Evolutionary conservation across 2,888 invertebrate genomes (phyloP).

Genomic region (Agrochola lota): DNA sequence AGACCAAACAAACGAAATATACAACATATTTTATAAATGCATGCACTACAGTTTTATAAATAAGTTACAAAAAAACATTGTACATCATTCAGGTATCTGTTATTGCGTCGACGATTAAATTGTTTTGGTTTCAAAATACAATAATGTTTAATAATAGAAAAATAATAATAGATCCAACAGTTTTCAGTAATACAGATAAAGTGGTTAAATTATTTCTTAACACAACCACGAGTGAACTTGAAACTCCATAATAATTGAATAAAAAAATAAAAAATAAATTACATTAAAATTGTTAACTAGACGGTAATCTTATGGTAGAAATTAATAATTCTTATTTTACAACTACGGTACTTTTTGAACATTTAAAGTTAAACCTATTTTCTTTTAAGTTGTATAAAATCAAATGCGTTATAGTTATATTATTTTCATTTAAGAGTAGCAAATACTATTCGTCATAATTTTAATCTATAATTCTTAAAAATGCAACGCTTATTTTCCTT

Average conservation of each 20-base stretch:
- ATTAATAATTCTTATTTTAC: constrained; percentile 55
- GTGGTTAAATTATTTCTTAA: constrained; percentile 70
- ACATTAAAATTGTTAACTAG: constrained; percentile 63
- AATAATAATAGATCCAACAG: constrained; percentile 61
- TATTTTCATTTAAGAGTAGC: constrained; percentile 53
- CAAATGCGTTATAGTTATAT: constrained; percentile 50
- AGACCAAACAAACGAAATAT: constrained; percentile 48
- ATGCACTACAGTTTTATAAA: constrained; percentile 66
- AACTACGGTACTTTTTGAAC: constrained; percentile 66
- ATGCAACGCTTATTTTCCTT: constrained; percentile 58
- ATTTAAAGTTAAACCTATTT: constrained; percentile 59
- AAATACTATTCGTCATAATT: constrained; percentile 50
- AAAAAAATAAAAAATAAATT: constrained; percentile 60
- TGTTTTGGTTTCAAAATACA: constrained; percentile 75
- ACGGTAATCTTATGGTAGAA: constrained; percentile 62
- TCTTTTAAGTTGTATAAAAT: constrained; percentile 63
- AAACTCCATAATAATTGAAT: constrained; percentile 59
- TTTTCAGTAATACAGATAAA: constrained; percentile 56
- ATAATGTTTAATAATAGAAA: constrained; percentile 56
- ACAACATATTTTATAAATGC: constrained; percentile 61
- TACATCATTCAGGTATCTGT: constrained; percentile 85
- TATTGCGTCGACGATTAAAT: constrained; percentile 75
- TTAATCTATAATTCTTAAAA: constrained; percentile 57
- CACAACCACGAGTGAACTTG: constrained; percentile 88
- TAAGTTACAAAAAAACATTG: constrained; percentile 79